Base-by-base conservation (phyloP, 2,113 vertebrate species). In the Cyprinus carpio region DNA sequence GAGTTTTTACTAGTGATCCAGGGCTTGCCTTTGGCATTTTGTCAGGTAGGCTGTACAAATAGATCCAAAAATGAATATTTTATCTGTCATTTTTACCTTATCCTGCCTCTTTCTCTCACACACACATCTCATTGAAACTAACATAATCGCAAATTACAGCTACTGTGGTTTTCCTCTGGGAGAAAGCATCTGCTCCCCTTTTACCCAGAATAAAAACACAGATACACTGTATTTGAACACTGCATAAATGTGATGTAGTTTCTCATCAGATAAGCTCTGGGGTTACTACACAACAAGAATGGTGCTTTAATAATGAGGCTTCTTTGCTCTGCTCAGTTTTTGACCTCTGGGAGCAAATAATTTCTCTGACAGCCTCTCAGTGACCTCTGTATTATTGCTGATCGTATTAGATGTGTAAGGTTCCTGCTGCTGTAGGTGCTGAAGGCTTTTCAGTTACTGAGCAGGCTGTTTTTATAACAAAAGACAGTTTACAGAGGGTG, bases 311-410 rank as follows among this genome's bases (percentile, higher is more conserved):
- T 43, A n/a, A 79, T 15, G n/a, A 75, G 43, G 25, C 43, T 46
- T 58, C 29, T 58, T 58, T 78, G 9, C 23, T 58, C 20, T 34
- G 29, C 29, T 37, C 27, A 13, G 18, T 62, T 79, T 25, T 60
- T 0, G 6, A 18, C 31, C 25, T 79, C 56, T 60, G 56, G 31
- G 54, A 62, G 76, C 31, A 60, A 79, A 40, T 60, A 9, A 62
- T 79, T 62, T 62, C 4, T 34, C 34, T 62, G 56, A 79, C 34
- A 62, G 56, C 76, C 34, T 62, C 34, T 79, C 34, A 4, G 56
- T 62, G 76, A 79, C 76, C 76, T 79, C 76, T 25, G 76, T 79
- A 79, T 40, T 79, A 79, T 27, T 40, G 76, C 76, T 79, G 76
- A 79, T 79, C 8, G 23, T 79, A 40, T 79, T 79, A 60, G 76